Conservation (phyloP, 1,140 invertebrate species). For the Goniozus legneri region DNA sequence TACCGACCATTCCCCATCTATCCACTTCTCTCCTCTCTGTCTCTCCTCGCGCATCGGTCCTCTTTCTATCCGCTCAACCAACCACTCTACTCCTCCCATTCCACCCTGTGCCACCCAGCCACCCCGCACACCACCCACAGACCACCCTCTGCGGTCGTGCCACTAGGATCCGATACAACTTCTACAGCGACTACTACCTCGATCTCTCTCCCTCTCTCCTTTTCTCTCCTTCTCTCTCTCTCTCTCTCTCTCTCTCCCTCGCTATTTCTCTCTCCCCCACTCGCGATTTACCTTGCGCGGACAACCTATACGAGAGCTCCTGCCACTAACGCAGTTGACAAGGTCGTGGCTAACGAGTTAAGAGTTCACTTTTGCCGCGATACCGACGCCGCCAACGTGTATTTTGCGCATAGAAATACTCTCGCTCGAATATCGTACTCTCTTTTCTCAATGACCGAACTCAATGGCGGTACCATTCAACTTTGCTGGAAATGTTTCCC, state of each 20-base stretch:
- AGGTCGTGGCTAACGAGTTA: conserved; percentile 14
- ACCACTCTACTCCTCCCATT: background rate
- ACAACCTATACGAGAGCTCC: too few relatives aligned
- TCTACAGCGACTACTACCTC: conserved; percentile 25
- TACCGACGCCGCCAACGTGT: conserved; percentile 4
- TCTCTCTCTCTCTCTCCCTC: too few relatives aligned
- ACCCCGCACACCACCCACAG: too few relatives aligned
- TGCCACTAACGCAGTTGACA: conserved; percentile 8
- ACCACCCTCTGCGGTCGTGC: too few relatives aligned
- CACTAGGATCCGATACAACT: conserved; percentile 35
- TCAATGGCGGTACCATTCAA: too few relatives aligned
- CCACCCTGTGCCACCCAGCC: too few relatives aligned
- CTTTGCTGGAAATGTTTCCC: conserved; percentile 1
- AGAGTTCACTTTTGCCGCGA: conserved; percentile 20
- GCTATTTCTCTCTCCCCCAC: conserved; percentile 13
- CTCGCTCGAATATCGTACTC: too few relatives aligned
- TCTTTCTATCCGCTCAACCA: background rate
- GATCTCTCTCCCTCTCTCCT: background rate
- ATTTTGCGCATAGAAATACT: too few relatives aligned
- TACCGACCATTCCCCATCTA: conserved; percentile 22
- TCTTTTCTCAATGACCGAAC: too few relatives aligned
- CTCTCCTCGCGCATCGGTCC: conserved; percentile 3
- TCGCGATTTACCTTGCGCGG: too few relatives aligned
- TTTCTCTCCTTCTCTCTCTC: background rate
- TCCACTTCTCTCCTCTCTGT: conserved; percentile 9